phyloP scores from a whole-genome alignment of 2,113 vertebrate genomes.

The Etheostoma cragini region DNA sequence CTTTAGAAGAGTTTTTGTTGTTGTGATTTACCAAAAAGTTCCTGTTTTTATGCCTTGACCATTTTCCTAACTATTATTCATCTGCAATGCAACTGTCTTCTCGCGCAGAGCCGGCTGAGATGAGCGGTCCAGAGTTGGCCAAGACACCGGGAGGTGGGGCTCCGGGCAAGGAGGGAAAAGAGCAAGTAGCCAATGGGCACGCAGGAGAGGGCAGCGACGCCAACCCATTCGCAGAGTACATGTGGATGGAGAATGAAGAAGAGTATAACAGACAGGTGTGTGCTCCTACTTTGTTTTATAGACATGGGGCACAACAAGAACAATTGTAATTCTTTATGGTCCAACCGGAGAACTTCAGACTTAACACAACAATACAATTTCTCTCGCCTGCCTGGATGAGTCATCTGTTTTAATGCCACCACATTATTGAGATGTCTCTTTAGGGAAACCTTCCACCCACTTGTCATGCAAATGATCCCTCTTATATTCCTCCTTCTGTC shows the following conservation, averaged over 20 bases:
- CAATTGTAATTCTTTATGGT: not conserved
- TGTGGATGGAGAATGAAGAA: constrained; percentile 99
- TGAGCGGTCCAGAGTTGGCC: constrained; percentile 92
- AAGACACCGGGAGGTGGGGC: constrained; percentile 81
- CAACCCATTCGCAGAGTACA: constrained; percentile 96
- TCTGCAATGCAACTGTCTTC: not conserved
- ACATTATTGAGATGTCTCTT: constrained; percentile 7
- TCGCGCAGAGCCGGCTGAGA: constrained; percentile 86
- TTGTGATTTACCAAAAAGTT: not conserved
- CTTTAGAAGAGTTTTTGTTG: not conserved
- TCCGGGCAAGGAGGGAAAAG: constrained; percentile 90
- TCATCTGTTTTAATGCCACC: not conserved
- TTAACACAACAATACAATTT: not conserved
- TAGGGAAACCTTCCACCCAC: not conserved
- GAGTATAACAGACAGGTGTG: constrained; percentile 95
- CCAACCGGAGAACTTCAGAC: not conserved
- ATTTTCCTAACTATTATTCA: not conserved
- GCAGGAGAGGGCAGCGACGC: constrained; percentile 87
- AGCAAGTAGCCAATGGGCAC: constrained; percentile 89
- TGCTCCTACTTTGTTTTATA: not conserved
- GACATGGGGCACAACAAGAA: not conserved
- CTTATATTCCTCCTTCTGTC: not conserved
- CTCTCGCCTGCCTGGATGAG: not conserved
- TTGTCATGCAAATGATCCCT: constrained; percentile 17
- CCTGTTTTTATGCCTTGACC: not conserved